These are phyloP conservation scores for Eubasilissa regina DNA, from an alignment of 1,140 invertebrate genomes.

Conservation along the genomic window DNA sequence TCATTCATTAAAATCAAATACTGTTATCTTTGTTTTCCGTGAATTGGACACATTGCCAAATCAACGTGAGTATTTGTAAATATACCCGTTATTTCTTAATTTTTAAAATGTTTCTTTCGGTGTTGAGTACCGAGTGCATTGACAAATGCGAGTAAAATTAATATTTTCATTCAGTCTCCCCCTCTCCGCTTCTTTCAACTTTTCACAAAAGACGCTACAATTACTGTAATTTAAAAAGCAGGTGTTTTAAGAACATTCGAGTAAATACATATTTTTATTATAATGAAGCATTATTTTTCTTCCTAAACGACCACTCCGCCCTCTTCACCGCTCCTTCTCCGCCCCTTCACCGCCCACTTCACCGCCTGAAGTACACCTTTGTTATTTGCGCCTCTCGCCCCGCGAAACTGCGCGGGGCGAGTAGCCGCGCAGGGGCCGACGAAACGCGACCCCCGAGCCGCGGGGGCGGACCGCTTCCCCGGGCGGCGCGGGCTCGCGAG, in stretches of 20 bases:
- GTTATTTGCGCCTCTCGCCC: not conserved
- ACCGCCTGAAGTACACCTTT: slow-evolving; percentile 20
- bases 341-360: not conserved
- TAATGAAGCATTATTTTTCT: slow-evolving; percentile 16
- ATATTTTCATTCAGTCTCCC: no score
- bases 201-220: not conserved
- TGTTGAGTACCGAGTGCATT: no score
- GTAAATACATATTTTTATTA: slow-evolving; percentile 13
- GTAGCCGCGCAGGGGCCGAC: not conserved
- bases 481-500: not conserved
- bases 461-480: not conserved
- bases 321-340: not conserved
- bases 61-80: no score
- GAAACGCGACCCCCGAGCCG: not conserved
- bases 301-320: slow-evolving; percentile 17
- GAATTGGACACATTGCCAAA: no score
- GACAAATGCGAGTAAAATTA: no score
- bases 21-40: no score
- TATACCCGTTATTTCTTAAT: no score
- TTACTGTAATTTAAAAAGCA: not conserved
- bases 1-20: no score
- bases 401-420: not conserved
- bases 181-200: no score
- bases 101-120: no score
- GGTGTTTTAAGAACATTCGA: not conserved